Conservation (phyloP, 2,797 vertebrate genomes). For the Babyrousa celebensis region DNA sequence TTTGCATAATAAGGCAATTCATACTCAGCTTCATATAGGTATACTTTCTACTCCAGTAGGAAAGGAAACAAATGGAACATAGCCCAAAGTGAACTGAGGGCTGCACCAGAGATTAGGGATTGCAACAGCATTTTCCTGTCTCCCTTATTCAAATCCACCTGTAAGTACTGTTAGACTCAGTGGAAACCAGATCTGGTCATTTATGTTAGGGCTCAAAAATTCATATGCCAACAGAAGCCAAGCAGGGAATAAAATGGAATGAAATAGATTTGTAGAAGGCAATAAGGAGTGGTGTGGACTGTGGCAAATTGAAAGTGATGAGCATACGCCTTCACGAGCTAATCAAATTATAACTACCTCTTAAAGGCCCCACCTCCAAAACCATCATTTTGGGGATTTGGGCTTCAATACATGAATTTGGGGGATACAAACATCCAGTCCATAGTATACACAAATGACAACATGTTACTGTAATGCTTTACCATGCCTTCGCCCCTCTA, state of each 20-base stretch:
- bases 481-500: neutral
- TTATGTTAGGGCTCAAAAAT: slow-evolving; percentile 11
- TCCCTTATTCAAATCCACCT: neutral
- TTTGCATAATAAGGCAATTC: neutral
- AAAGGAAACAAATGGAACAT: neutral
- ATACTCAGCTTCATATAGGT: neutral
- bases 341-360: neutral
- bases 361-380: neutral
- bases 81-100: neutral
- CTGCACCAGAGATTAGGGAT: neutral
- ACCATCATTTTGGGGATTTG: neutral
- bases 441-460: neutral
- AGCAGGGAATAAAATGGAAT: neutral
- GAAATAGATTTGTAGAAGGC: neutral
- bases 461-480: neutral
- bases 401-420: neutral
- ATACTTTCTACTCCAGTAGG: neutral
- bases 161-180: neutral
- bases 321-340: neutral
- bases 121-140: neutral
- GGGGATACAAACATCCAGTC: neutral
- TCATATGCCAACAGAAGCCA: neutral
- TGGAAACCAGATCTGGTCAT: neutral
- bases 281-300: neutral
- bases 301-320: neutral